Evolutionary conservation across 2,113 vertebrate genomes (phyloP), one percentile per base, ranked within the genome.

Genomic region (Pituophis catenifer): DNA sequence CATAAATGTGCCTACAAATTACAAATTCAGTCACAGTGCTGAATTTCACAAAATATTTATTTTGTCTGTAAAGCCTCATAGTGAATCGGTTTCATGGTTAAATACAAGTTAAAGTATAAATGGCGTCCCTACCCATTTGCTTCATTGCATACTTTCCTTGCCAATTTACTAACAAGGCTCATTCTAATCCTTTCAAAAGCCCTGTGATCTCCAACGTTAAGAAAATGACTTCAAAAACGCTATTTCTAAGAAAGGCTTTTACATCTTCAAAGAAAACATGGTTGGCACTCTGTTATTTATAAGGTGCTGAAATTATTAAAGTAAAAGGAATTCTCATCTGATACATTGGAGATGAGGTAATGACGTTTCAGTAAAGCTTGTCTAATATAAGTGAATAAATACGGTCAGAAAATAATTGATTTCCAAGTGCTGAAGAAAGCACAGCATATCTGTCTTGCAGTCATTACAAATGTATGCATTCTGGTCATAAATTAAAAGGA

Each of bases 401-500:
- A 96, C 93, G 96, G 81, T 70, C 94, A 92, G 91, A 81, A 86
- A 33, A 85, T 94, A 89, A 94, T 90, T 92, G 59, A 57, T 93
- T 58, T 33, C 88, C 94, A 92, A 94, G 95, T 89, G 94, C 94
- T 95, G 93, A 70, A 33, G 94, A 86, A 86, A 91, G 86, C 38
- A 7, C 90, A 95, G 85, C 94, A 92, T 93, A 90, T 93, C 70
- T 90, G 81, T 94, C 94, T 92, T 90, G 91, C 44, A 91, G 93
- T 95, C 95, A 95, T 96, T 96, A 96, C 95, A 88, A 93, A 92
- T 95, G 94, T 94, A 97, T 65, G 92, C 94, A 95, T 95, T 93
- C 94, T 93, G 94, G 92, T 95, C 95, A 96, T 97, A 94, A 94
- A 93, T 95, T 94, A 95, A 96, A 95, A 96, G 95, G 94, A 95